phyloP scores from a whole-genome alignment of 2,113 vertebrate genomes.

The Gobiocypris rarus region DNA sequence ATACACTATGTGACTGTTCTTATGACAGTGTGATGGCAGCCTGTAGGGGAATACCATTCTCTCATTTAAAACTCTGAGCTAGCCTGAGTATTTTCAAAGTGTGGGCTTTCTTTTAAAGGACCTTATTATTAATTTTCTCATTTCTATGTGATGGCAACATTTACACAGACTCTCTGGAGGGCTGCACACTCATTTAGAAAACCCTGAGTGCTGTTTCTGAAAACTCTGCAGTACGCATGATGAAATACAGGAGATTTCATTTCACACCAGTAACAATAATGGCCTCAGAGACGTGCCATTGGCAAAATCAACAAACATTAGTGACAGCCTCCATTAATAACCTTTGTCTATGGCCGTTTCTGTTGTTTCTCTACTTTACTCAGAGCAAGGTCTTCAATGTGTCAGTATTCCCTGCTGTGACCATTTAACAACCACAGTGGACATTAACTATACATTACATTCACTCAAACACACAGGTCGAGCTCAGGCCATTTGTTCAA shows the following conservation, averaged over 20 bases:
- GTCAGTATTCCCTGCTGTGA: slow-evolving; percentile 61
- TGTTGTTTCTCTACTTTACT: slow-evolving; percentile 1
- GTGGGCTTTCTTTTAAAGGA: neutral
- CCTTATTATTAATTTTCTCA: neutral
- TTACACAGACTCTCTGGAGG: slow-evolving; percentile 28
- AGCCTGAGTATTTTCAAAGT: slow-evolving; percentile 8
- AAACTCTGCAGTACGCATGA: neutral
- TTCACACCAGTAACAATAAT: slow-evolving; percentile 21
- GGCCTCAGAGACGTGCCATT: neutral
- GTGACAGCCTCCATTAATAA: slow-evolving; percentile 36
- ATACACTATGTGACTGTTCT: neutral
- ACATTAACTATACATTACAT: slow-evolving; percentile 69
- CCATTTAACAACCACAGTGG: slow-evolving; percentile 61
- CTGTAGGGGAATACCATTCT: neutral
- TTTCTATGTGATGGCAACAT: slow-evolving; percentile 17
- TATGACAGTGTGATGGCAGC: neutral
- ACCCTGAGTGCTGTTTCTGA: neutral
- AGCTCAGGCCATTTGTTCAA: slow-evolving; percentile 26
- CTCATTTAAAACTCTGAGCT: neutral
- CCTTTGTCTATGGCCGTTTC: neutral
- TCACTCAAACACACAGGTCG: slow-evolving; percentile 48
- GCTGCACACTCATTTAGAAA: slow-evolving; percentile 14
- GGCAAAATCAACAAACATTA: slow-evolving; percentile 37
- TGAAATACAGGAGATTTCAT: slow-evolving; percentile 1
- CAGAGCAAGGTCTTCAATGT: slow-evolving; percentile 17